Evolutionary conservation across 2,797 vertebrate species (phyloP), one percentile per base, ranked within the genome.

Genomic region (Lepilemur ruficaudatus): DNA sequence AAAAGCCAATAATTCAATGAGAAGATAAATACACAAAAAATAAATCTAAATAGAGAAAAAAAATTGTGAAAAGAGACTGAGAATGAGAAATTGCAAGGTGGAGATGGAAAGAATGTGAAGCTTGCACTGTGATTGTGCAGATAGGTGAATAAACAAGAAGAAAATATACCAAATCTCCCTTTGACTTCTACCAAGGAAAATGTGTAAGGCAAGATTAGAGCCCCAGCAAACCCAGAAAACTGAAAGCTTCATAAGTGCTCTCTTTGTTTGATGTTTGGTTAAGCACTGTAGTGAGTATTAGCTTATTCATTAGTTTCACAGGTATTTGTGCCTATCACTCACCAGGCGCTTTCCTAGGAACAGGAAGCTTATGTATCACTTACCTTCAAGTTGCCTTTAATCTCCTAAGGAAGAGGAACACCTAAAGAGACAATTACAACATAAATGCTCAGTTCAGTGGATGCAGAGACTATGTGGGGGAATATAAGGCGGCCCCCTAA

Each of bases 291-390:
- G 25, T 14, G 14, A 8, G 14, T 6, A 41, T 2, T 7, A 20
- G 20, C 22, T 50, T 32, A 43, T 18, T 76, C 2, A 32, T 57
- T 50, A 76, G 18, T 7, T 81, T 10, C 81, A 28, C n/a, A 17
- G 3, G 10, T 17, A 2, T 73, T 1, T 43, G 4, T 17, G 12
- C 9, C 23, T 22, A 9, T 15, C 13, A 1, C 0, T 69, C 35
- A 50, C 15, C 4, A 89, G 41, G 50, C 17, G 25, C 25, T 14
- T 8, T 85, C 30, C 59, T 38, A 32, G 38, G 20, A 84, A 35
- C 5, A 13, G 1, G 41, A 2, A 63, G 28, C 12, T 41, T 46
- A 14, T 2, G 5, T 4, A 50, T 14, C 1, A 1, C 50, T 52
- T 69, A n/a, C 23, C 18, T n/a, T 25, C 38, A n/a, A 18, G 11